phyloP scores from a whole-genome alignment of 2,888 invertebrate species.

The Empis stercorea region DNA sequence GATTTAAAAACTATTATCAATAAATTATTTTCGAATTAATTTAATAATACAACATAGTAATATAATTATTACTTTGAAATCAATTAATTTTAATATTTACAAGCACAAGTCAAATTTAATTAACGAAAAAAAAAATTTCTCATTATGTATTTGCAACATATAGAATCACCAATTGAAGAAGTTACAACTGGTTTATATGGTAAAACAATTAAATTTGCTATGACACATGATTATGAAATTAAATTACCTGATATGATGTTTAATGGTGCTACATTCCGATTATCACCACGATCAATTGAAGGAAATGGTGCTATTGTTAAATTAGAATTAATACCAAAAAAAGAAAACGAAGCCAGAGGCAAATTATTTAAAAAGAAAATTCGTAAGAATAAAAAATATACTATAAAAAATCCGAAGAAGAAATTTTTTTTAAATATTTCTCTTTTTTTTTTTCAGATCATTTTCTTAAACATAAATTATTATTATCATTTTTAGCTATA shows the following conservation, averaged over 20 bases:
- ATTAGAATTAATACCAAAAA: constrained; percentile 51
- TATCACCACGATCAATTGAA: constrained; percentile 60
- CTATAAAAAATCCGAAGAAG: no score
- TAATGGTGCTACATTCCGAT: constrained; percentile 55
- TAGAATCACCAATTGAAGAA: constrained; percentile 60
- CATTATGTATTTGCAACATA: no score
- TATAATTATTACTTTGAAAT: no score
- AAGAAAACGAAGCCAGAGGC: constrained; percentile 37
- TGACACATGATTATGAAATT: constrained; percentile 63
- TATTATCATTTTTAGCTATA: constrained; percentile 61
- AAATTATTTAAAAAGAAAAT: constrained; percentile 43
- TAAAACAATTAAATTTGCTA: constrained; percentile 57
- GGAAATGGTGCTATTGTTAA: constrained; percentile 62
- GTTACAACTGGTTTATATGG: constrained; percentile 58
- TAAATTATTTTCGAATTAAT: no score
- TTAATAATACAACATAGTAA: no score
- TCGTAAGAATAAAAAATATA: constrained; percentile 31
- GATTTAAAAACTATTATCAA: no score
- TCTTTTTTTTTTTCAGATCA: constrained; percentile 48
- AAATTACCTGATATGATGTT: constrained; percentile 59
- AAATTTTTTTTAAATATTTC: background rate
- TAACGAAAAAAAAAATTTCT: no score
- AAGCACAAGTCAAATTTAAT: no score
- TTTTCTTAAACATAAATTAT: constrained; percentile 58
- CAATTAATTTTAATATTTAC: no score